phyloP scores from a whole-genome alignment of 1,140 invertebrate species.

The Whitmania pigra region DNA sequence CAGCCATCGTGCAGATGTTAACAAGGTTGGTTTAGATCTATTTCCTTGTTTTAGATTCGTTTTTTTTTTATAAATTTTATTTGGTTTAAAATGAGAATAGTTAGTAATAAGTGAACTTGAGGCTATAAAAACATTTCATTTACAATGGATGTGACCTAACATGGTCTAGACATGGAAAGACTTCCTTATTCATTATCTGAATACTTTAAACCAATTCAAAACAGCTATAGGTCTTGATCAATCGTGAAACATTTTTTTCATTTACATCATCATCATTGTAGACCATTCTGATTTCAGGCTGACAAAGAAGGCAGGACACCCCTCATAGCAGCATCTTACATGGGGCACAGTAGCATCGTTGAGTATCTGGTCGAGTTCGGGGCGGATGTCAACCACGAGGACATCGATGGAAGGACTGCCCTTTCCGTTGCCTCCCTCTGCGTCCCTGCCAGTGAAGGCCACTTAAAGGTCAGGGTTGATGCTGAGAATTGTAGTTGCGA shows the following conservation, averaged over 20 bases:
- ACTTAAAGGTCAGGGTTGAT: slow-evolving; percentile 27
- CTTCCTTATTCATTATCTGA: too few relatives aligned
- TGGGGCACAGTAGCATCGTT: slow-evolving; percentile 48
- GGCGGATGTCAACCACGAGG: slow-evolving; percentile 40
- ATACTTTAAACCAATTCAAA: too few relatives aligned
- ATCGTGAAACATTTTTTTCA: too few relatives aligned
- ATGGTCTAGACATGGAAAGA: too few relatives aligned
- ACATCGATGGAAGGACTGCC: slow-evolving; percentile 57
- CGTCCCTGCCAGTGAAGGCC: slow-evolving; percentile 57
- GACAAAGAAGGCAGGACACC: slow-evolving; percentile 70
- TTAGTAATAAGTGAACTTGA: too few relatives aligned
- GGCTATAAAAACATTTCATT: too few relatives aligned
- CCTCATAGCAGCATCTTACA: slow-evolving; percentile 48
- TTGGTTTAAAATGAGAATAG: too few relatives aligned
- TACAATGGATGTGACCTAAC: too few relatives aligned
- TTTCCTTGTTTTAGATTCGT: too few relatives aligned
- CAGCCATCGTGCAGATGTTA: slow-evolving; percentile 66
- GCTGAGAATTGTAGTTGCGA: not conserved
- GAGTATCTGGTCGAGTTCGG: slow-evolving; percentile 36
- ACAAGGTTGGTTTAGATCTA: slow-evolving; percentile 27
- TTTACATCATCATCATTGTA: not conserved
- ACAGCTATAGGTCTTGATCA: not conserved
- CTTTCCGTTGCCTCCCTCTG: slow-evolving; percentile 53
- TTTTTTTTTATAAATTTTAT: too few relatives aligned
- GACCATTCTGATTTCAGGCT: slow-evolving; percentile 42